These are phyloP conservation scores for Anthophora plumipes DNA, from an alignment of 2,888 invertebrate species.

Conservation along the genomic window DNA sequence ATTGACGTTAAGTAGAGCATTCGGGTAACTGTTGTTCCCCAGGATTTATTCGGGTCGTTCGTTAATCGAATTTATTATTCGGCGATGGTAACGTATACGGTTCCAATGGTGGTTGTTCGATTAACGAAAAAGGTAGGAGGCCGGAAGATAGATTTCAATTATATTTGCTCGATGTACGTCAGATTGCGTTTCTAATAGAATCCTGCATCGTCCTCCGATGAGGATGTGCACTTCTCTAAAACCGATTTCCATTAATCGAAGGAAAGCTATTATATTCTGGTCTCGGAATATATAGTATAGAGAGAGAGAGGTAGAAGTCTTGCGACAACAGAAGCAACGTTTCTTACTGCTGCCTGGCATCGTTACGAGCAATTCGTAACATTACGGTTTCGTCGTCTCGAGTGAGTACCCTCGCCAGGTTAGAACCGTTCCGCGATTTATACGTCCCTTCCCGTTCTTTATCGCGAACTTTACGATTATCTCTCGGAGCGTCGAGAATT, in stretches of 20 bases:
- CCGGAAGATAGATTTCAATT: slow-evolving; percentile 56
- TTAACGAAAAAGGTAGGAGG: slow-evolving; percentile 20
- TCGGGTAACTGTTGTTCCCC: background rate
- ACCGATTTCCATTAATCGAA: slow-evolving; percentile 69
- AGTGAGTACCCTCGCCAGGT: slow-evolving; percentile 29
- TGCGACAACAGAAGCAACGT: slow-evolving; percentile 34
- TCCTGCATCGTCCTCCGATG: slow-evolving; percentile 15
- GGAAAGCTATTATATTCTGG: slow-evolving; percentile 50
- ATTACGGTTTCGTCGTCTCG: slow-evolving; percentile 40
- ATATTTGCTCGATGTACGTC: slow-evolving; percentile 37
- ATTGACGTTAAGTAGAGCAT: slow-evolving; percentile 12
- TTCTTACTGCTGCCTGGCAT: background rate
- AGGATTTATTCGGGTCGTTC: slow-evolving; percentile 1
- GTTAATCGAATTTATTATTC: slow-evolving; percentile 36
- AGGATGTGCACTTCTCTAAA: slow-evolving; percentile 30
- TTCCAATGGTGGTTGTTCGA: background rate
- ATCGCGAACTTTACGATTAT: background rate
- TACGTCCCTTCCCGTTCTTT: background rate
- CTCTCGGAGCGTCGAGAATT: background rate
- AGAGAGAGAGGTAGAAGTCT: too few species aligned
- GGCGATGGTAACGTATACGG: background rate
- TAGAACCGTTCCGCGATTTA: slow-evolving; percentile 19
- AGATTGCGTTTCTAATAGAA: slow-evolving; percentile 27
- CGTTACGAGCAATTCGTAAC: slow-evolving; percentile 34
- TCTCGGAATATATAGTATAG: background rate